These are phyloP conservation scores for Augiades crinisus DNA, from an alignment of 2,888 invertebrate genomes.

Conservation along the genomic window DNA sequence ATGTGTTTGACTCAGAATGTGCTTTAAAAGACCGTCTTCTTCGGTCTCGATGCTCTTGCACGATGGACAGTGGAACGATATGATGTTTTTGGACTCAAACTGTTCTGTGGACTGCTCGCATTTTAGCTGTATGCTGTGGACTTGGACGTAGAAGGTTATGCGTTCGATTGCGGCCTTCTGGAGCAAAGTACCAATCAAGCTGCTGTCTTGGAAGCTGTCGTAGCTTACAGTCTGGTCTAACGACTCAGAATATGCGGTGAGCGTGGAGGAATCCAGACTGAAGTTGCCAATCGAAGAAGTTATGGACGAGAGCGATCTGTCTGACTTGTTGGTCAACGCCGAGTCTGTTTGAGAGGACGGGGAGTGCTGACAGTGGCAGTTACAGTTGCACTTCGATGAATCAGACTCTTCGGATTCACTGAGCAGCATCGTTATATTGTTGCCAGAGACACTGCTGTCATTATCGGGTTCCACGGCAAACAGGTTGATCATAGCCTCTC, in stretches of 20 bases:
- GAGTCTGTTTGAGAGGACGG: constrained; percentile 48
- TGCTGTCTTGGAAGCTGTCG: constrained; percentile 66
- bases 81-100: constrained; percentile 46
- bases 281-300: constrained; percentile 73
- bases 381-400: constrained; percentile 44
- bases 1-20: constrained; percentile 60
- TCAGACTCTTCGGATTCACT: constrained; percentile 36
- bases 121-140: constrained; percentile 63
- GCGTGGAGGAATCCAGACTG: constrained; percentile 57
- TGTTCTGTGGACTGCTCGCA: constrained; percentile 44
- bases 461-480: constrained; percentile 41
- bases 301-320: constrained; percentile 48
- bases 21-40: constrained; percentile 57
- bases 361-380: constrained; percentile 48
- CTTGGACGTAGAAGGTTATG: constrained; percentile 71
- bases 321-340: constrained; percentile 49
- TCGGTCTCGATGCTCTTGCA: constrained; percentile 54
- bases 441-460: constrained; percentile 20
- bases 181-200: constrained; percentile 51
- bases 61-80: constrained; percentile 59
- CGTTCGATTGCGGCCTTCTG: constrained; percentile 68
- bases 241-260: constrained; percentile 70
- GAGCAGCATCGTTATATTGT: constrained; percentile 11
- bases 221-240: constrained; percentile 65
- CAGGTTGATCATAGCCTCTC: constrained; percentile 61